Base-by-base conservation (phyloP, 1,140 invertebrate species). In the Branchinecta lindahli region DNA sequence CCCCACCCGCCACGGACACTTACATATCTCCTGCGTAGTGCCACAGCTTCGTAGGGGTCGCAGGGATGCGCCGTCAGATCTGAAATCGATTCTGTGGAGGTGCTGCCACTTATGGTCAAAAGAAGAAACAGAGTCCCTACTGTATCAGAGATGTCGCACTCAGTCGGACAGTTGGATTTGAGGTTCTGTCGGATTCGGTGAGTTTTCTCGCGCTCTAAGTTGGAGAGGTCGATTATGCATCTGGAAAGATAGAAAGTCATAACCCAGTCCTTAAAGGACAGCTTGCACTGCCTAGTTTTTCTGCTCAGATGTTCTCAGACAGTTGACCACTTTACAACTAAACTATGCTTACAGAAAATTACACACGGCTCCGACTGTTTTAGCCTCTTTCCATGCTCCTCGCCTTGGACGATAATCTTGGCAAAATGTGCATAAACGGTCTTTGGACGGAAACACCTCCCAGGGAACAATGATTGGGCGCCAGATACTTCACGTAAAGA, bases 71-170 rank as follows among this genome's bases (percentile, higher is more conserved):
- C 87, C 7, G 88, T 87, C 44, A 96, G 82, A 80, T 94, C 94
- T 7, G 91, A 92, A 69, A 94, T 92, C 0, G 92, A 92, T 78
- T 96, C 92, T 0, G 87, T 88, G 0, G 91, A 90, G 2, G 91
- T 91, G 0, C 92, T 96, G 0, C 94, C 95, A 74, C 92, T 97
- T 18, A 96, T 95, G 0, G 95, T 98, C 0, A 98, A 80, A 68
- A 98, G 82, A 7, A 98, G 81, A 76, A 90, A 90, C 67, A 98
- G 86, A 70, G 86, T 85, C 0, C 95, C 94, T 3, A 61, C 52
- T 15, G 18, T 20, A 6, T 61, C 52, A 61, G 52, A 61, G 12
- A 61, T 61, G 33, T 33, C 33, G 52, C 52, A 61, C 52, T 20
- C 52, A 61, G 12, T 20, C 0, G 88, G 87, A 0, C 88, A 88